Evolutionary conservation across 2,797 vertebrate species (phyloP), one percentile per base, ranked within the genome.

Genomic region (Brachyrhaphis roseni): DNA sequence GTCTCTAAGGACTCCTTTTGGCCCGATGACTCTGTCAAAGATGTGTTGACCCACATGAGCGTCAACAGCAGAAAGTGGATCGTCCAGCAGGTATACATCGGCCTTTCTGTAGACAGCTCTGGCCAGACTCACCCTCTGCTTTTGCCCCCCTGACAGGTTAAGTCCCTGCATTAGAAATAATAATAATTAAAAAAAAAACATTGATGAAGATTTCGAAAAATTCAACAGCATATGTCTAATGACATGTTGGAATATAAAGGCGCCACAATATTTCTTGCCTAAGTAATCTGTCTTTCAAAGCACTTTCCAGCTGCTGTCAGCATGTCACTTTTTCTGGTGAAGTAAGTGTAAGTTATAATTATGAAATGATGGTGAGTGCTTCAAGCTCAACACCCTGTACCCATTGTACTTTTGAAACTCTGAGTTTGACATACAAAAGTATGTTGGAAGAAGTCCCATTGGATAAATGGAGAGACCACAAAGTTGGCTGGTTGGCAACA

Each of bases 91-190:
- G 92, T 99, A 99, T 0, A 98, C 80, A 0, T 97, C 94, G 36
- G 97, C 97, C 81, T 95, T 97, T 89, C 95, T 96, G 92, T 99
- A 99, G 78, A 98, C 96, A 0, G 98, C 98, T 78, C 98, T 96
- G 75, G 98, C 98, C 84, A 94, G 87, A 72, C 94, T 95, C 75
- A 95, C 95, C 64, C 97, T 95, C 93, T 99, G 98, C 91, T 98
- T 99, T 94, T 99, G 98, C 51, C 98, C 98, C 36, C 98, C 98
- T 0, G 98, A 99, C 5, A 99, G 94, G 81, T 97, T 97, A 86
- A 99, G 91, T 41, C 98, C 98, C 98, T 99, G 90, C 43, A 71
- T 55, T 34, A 72, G 76, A 76, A 81, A 36, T 64, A 81, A 31
- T 1, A 73, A 53, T 51, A 51, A 51, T 51, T n/a, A n/a, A n/a